These are phyloP conservation scores for Botia almorhae DNA, from an alignment of 2,797 vertebrate genomes.

Conservation along the genomic window DNA sequence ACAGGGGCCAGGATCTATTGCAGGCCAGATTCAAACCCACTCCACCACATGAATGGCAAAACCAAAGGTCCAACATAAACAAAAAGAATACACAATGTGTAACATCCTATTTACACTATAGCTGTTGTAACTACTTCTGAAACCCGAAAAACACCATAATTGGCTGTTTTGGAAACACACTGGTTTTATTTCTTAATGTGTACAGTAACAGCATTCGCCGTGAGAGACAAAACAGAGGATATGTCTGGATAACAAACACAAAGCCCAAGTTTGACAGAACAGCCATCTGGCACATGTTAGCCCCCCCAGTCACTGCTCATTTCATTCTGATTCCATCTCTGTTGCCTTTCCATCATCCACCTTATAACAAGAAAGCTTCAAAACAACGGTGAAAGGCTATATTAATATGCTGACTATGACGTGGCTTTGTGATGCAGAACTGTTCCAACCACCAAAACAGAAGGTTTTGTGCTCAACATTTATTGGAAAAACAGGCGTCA, in stretches of 20 bases:
- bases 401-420: neutral
- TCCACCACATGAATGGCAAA: neutral
- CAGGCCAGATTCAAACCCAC: neutral
- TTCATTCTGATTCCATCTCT: conserved; percentile 44
- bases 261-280: conserved; percentile 36
- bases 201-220: neutral
- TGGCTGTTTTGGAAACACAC: neutral
- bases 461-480: conserved; percentile 34
- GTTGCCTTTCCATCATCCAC: conserved; percentile 31
- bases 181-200: conserved; percentile 5
- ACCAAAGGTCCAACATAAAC: neutral
- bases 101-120: conserved; percentile 3
- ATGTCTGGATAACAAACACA: conserved; percentile 47
- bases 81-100: neutral
- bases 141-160: neutral
- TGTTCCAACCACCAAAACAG: conserved; percentile 7
- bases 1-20: neutral
- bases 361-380: conserved; percentile 29
- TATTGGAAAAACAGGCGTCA: conserved; percentile 52
- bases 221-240: conserved; percentile 32
- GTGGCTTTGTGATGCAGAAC: conserved; percentile 1
- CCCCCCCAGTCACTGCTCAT: conserved; percentile 48
- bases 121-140: neutral
- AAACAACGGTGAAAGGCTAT: conserved; percentile 15
- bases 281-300: conserved; percentile 56